Percentiles rank a stretch among this genome's conserved stretches.
phyloP scores from a whole-genome alignment of 2,797 vertebrate species.

The Distichodus sexfasciatus region DNA sequence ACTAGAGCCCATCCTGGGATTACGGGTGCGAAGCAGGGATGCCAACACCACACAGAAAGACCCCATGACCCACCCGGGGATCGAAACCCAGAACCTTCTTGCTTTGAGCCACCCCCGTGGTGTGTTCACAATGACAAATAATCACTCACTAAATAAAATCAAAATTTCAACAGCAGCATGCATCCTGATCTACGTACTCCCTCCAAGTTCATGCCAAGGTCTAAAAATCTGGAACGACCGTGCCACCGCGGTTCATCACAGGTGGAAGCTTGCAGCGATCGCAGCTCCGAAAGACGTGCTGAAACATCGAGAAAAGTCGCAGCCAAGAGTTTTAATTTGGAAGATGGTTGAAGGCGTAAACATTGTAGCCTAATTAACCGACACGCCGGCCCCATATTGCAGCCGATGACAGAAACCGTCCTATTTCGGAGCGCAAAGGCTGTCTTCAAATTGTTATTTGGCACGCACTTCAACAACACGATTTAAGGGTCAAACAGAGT shows the following conservation, averaged over 20 bases:
- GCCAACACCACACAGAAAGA: too few relatives aligned
- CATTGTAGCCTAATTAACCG: conserved; percentile 45
- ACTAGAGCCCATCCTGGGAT: too few relatives aligned
- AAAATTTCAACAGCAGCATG: too few relatives aligned
- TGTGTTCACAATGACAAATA: too few relatives aligned
- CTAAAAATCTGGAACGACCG: neutral
- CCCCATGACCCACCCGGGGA: too few relatives aligned
- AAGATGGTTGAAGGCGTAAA: conserved; percentile 34
- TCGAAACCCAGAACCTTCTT: too few relatives aligned
- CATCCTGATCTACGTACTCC: too few relatives aligned
- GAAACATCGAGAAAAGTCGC: conserved; percentile 41
- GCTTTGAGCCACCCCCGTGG: too few relatives aligned
- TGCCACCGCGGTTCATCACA: conserved; percentile 8
- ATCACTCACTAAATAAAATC: too few relatives aligned
- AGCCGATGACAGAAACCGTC: conserved; percentile 43
- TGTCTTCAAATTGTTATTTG: conserved; percentile 33
- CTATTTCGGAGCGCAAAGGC: conserved; percentile 19
- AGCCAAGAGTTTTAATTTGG: conserved; percentile 37
- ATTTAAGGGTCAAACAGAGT: conserved; percentile 31
- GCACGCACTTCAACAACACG: conserved; percentile 29
- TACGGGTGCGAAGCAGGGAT: too few relatives aligned
- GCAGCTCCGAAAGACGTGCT: conserved; percentile 46
- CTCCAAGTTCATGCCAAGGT: neutral
- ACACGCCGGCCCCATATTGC: conserved; percentile 10
- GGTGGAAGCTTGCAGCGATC: conserved; percentile 42